Evolutionary conservation across 2,888 invertebrate genomes (phyloP).

Genomic region (Trissonchulus latispiculum): DNA sequence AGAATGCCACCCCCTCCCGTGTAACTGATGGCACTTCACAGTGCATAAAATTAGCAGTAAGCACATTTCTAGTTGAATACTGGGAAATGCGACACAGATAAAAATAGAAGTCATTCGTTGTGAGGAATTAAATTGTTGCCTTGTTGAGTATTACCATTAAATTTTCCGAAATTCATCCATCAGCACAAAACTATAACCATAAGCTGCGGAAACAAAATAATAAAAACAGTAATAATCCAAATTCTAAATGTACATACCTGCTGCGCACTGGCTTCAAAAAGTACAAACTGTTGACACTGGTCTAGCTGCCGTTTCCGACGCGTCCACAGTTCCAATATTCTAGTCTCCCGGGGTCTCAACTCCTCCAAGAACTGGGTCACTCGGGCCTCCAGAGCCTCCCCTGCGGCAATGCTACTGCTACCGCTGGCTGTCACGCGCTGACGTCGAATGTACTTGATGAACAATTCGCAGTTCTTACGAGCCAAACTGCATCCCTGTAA

Average conservation of each 20-base stretch:
- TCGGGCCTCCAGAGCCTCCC: neutral
- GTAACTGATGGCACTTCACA: too few species aligned
- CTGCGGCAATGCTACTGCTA: neutral
- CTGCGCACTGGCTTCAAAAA: slow-evolving; percentile 46
- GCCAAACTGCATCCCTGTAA: slow-evolving; percentile 72
- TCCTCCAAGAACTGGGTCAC: slow-evolving; percentile 70
- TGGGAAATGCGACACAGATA: too few species aligned
- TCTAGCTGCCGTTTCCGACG: slow-evolving; percentile 86
- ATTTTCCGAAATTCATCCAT: too few species aligned
- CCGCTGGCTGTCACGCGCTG: neutral
- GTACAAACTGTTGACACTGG: slow-evolving; percentile 89
- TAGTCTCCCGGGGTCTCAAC: slow-evolving; percentile 82
- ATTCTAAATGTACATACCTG: slow-evolving; percentile 51
- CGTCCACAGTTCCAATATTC: slow-evolving; percentile 91
- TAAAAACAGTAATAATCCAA: too few species aligned
- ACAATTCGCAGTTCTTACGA: slow-evolving; percentile 87
- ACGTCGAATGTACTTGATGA: slow-evolving; percentile 90
- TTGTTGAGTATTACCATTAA: too few species aligned
- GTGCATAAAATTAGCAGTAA: too few species aligned
- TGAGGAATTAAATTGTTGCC: too few species aligned
- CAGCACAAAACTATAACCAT: too few species aligned
- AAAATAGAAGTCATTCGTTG: too few species aligned
- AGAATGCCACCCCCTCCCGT: too few species aligned
- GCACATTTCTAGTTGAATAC: too few species aligned
- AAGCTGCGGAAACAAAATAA: too few species aligned